These are phyloP conservation scores for Myodes glareolus DNA, from an alignment of 2,113 vertebrate genomes.

Conservation along the genomic window DNA sequence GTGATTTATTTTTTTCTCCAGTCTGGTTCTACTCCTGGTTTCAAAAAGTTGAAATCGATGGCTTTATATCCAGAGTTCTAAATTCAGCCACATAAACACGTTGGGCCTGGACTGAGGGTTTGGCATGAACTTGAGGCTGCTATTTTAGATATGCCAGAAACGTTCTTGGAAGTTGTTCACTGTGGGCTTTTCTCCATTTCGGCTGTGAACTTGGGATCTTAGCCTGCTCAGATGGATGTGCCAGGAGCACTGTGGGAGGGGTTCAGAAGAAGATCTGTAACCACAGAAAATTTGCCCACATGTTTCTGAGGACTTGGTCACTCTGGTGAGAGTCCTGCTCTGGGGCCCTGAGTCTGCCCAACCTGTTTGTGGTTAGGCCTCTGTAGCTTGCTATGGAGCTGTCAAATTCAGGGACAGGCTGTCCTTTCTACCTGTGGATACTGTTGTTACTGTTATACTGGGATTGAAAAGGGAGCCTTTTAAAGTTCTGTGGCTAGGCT, in stretches of 20 bases:
- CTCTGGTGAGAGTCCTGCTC: not conserved
- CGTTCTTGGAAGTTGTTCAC: not conserved
- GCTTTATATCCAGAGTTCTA: conserved; percentile 57
- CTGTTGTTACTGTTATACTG: fast-evolving
- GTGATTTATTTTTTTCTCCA: not conserved
- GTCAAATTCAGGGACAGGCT: not conserved
- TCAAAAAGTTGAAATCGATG: conserved; percentile 5
- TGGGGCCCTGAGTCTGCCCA: not conserved
- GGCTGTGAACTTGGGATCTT: not conserved
- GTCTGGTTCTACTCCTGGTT: not conserved
- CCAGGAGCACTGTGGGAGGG: not conserved
- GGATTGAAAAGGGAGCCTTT: not conserved
- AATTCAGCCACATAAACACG: not conserved
- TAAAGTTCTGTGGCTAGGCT: not conserved
- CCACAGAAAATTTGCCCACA: not conserved
- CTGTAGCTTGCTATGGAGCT: fast-evolving
- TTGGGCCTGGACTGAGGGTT: conserved; percentile 18
- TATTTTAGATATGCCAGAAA: conserved; percentile 16
- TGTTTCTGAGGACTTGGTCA: not conserved
- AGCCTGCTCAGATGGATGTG: not conserved
- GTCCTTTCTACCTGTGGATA: fast-evolving
- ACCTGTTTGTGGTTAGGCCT: fast-evolving
- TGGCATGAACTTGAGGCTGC: not conserved
- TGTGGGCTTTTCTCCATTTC: not conserved
- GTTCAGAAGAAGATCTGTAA: not conserved